Percentiles rank a stretch among this genome's conserved stretches.
Evolutionary conservation across 2,797 vertebrate species (phyloP).

Genomic region (Gallinago solitaria): DNA sequence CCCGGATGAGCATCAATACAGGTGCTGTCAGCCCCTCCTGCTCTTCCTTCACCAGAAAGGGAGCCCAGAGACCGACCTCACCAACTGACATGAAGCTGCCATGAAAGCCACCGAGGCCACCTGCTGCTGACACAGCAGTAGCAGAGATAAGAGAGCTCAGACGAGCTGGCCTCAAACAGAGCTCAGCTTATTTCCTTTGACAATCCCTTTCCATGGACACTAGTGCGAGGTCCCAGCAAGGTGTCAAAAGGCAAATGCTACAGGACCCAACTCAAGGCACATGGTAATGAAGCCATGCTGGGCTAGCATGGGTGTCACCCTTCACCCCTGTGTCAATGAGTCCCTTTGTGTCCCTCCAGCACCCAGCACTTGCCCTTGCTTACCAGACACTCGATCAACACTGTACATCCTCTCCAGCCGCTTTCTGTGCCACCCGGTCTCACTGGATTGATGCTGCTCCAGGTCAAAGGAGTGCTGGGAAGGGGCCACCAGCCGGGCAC

Average conservation of each 20-base stretch:
- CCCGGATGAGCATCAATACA: not conserved
- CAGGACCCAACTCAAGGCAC: not conserved
- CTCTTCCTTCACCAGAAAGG: not conserved
- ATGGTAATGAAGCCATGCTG: rapidly evolving
- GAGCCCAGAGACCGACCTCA: not conserved
- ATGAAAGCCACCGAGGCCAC: not conserved
- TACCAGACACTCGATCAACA: constrained; percentile 88
- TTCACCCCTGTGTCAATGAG: rapidly evolving
- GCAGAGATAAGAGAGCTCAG: not conserved
- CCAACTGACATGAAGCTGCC: not conserved
- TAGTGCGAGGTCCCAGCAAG: not conserved
- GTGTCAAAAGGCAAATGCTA: not conserved
- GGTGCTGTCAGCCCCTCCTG: not conserved
- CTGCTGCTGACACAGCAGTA: not conserved
- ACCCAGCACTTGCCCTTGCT: constrained; percentile 32
- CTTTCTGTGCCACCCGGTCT: constrained; percentile 78
- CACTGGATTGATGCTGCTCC: constrained; percentile 82
- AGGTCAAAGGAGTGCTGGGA: constrained; percentile 87
- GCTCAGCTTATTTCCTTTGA: not conserved
- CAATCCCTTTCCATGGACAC: not conserved
- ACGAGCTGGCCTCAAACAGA: rapidly evolving
- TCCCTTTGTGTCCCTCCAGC: not conserved
- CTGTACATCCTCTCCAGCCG: constrained; percentile 96
- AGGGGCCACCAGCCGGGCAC: constrained; percentile 71
- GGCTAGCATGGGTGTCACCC: not conserved